Evolutionary conservation across 2,113 vertebrate species (phyloP), one percentile per base, ranked within the genome.

Genomic region (Channa maculata): DNA sequence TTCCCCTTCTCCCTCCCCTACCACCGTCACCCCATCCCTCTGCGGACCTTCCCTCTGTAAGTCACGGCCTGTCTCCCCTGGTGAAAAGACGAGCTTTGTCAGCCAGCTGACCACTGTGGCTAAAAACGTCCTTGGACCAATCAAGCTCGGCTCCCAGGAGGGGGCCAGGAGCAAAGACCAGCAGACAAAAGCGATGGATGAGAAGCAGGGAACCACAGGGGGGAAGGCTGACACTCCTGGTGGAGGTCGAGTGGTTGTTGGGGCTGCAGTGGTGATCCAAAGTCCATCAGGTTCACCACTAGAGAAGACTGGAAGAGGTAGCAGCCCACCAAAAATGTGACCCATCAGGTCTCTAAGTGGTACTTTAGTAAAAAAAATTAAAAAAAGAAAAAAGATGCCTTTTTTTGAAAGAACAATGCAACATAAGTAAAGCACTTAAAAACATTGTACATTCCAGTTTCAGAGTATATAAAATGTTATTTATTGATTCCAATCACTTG

Each of bases 1-100:
- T 0, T 93, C 95, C 52, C 92, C 94, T 0, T 94, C 93, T 33
- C 94, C 93, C 2, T 94, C 94, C 37, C 94, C 94, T 4, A 95
- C 94, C 1, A 67, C 88, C 5, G 79, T 89, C 50, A 63, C 91
- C 4, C 93, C 94, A 3, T 92, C 91, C 66, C 90, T 94, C 15
- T 92, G 91, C 53, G 92, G 94, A n/a, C 92, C 93, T 4, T 92
- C 86, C 51, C 90, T 94, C 24, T 92, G 91, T 69, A 96, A 95
- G 77, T 91, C 94, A 0, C 86, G 93, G 49, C 92, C 92, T 0
- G 64, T 91, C 36, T 95, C 95, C 55, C 91, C 95, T 2, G 87
- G 87, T 3, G 94, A 95, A 39, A 95, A 91, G 83, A 83, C 86
- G 1, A 91, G 92, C 60, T 93, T 93, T 3, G 90, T 92, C 74